Conservation (phyloP, 2,888 invertebrate genomes). For the Macrophya annulata region DNA sequence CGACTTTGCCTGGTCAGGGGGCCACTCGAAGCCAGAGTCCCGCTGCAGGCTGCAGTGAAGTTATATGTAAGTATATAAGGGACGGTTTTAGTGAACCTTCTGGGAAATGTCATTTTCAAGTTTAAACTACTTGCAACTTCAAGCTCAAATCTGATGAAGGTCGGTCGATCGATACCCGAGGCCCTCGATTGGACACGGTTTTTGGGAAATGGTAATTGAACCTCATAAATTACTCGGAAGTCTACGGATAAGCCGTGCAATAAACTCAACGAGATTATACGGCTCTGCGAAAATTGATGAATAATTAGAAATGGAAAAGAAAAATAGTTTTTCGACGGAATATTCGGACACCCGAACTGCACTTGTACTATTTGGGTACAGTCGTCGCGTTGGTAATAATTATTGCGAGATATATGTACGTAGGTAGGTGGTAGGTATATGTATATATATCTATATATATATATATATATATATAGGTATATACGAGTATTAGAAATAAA, state of each 20-base stretch:
- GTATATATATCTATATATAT: neutral
- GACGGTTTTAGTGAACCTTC: constrained; percentile 51
- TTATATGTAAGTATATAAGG: neutral
- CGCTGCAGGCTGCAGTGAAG: neutral
- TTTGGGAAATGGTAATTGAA: constrained; percentile 34
- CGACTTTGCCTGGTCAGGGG: neutral
- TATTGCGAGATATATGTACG: neutral
- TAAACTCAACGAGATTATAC: constrained; percentile 28
- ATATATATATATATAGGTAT: neutral
- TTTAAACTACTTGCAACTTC: constrained; percentile 15
- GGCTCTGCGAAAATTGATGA: neutral
- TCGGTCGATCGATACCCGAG: constrained; percentile 38
- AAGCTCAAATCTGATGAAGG: constrained; percentile 30
- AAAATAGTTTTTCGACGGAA: neutral
- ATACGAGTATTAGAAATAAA: neutral
- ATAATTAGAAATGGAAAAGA: neutral
- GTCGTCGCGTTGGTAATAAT: neutral
- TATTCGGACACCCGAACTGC: neutral
- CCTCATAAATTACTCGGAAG: constrained; percentile 44
- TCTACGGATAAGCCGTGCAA: constrained; percentile 18
- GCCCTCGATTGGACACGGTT: constrained; percentile 36
- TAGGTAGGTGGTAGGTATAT: neutral
- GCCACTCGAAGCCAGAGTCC: constrained; percentile 16
- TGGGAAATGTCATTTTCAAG: constrained; percentile 50
- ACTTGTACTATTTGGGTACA: neutral